Conservation (phyloP, 2,797 vertebrate species). For the Coregonus sp. region DNA sequence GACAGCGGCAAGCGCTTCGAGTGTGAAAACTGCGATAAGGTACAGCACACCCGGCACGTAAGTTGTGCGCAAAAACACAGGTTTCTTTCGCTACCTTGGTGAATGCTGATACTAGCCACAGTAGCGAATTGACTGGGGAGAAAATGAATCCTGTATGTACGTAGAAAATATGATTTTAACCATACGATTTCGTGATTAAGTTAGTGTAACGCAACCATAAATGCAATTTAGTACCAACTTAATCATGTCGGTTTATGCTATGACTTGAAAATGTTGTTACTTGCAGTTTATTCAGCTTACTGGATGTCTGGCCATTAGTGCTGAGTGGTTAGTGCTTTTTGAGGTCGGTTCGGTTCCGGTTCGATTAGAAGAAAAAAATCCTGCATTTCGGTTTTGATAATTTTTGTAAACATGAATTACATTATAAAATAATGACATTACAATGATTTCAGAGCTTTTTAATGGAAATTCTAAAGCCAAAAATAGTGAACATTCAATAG, state of each 20-base stretch:
- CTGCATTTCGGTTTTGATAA: too few relatives aligned
- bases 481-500: too few relatives aligned
- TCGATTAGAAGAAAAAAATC: too few relatives aligned
- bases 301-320: neutral
- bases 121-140: neutral
- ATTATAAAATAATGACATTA: too few relatives aligned
- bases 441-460: too few relatives aligned
- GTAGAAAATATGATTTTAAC: neutral
- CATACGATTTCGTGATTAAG: too few relatives aligned
- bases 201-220: neutral
- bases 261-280: neutral
- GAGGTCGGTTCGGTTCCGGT: too few relatives aligned
- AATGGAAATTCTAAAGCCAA: too few relatives aligned
- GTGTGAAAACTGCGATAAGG: conserved; percentile 99
- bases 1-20: conserved; percentile 99
- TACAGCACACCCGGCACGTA: conserved; percentile 85
- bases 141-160: neutral
- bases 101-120: neutral
- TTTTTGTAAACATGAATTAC: too few relatives aligned
- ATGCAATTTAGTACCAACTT: neutral
- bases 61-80: conserved; percentile 70
- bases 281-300: neutral
- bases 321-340: too few relatives aligned
- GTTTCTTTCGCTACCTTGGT: conserved; percentile 11
- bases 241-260: neutral